Conservation (phyloP, 2,888 invertebrate genomes). For the Rotaria magnacalcarata region DNA sequence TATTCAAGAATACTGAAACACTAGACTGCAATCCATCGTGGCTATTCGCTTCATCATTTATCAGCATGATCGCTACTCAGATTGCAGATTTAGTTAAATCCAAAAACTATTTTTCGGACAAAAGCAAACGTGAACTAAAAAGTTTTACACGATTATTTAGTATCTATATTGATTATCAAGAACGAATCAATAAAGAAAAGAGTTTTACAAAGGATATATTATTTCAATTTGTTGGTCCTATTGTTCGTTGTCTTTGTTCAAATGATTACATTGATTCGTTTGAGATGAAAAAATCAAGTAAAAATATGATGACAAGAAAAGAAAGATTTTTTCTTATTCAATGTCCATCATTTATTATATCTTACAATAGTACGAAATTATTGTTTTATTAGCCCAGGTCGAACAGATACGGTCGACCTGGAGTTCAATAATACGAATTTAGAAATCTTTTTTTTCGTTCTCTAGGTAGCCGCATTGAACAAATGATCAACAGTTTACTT, state of each 20-base stretch:
- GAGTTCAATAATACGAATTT: too few species aligned
- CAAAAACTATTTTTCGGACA: not conserved
- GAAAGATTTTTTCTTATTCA: not conserved
- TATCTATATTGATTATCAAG: not conserved
- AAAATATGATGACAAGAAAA: not conserved
- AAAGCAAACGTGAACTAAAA: not conserved
- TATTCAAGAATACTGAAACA: not conserved
- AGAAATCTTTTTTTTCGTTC: not conserved
- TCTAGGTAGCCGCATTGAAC: not conserved
- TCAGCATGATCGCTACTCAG: not conserved
- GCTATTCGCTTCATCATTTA: not conserved
- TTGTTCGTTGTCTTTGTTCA: not conserved
- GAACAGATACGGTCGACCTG: too few species aligned
- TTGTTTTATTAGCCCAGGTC: too few species aligned
- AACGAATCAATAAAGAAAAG: not conserved
- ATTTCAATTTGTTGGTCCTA: not conserved
- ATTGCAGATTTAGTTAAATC: not conserved
- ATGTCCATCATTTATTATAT: not conserved
- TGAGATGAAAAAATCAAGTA: not conserved
- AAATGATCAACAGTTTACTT: not conserved
- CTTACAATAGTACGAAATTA: not conserved
- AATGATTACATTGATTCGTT: not conserved
- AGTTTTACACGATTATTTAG: not conserved
- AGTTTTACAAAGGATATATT: not conserved
- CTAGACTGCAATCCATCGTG: not conserved